These are phyloP conservation scores for Sycobia sp. DNA, from an alignment of 1,140 invertebrate species.

Conservation along the genomic window DNA sequence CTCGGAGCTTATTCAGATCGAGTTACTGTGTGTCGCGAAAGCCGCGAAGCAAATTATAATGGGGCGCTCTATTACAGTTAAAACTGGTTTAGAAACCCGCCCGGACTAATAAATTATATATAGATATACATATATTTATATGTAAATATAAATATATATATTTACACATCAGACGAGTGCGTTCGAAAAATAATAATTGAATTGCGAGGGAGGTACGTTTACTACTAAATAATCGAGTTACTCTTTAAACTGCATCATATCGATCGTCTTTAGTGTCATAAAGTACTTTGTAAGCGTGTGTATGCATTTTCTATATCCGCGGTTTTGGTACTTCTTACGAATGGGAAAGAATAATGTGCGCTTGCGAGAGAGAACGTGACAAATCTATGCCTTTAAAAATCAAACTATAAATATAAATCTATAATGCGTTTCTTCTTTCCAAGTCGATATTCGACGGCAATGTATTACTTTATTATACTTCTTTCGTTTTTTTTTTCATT, in stretches of 20 bases:
- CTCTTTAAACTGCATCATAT: conserved; percentile 27
- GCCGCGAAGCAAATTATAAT: neutral
- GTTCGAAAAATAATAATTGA: conserved; percentile 27
- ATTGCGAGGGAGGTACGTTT: conserved; percentile 23
- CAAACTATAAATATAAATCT: neutral
- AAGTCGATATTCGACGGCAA: no score
- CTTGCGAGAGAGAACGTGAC: neutral
- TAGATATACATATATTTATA: conserved; percentile 14
- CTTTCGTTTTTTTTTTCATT: no score
- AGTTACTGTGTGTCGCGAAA: neutral
- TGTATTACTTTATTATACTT: no score
- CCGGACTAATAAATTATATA: conserved; percentile 22
- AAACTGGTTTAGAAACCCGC: no score
- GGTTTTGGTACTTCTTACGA: neutral
- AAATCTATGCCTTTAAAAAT: neutral
- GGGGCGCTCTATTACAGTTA: conserved; percentile 8
- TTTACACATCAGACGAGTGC: neutral
- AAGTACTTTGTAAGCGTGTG: conserved; percentile 6
- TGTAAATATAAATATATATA: no score
- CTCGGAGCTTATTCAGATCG: conserved; percentile 16
- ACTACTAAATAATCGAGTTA: conserved; percentile 25
- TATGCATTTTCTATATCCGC: conserved; percentile 10
- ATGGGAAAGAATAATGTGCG: neutral
- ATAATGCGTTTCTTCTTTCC: no score
- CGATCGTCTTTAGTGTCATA: conserved; percentile 23